Evolutionary conservation across 2,888 invertebrate genomes (phyloP).

Genomic region (Acanthoscelides obtectus): DNA sequence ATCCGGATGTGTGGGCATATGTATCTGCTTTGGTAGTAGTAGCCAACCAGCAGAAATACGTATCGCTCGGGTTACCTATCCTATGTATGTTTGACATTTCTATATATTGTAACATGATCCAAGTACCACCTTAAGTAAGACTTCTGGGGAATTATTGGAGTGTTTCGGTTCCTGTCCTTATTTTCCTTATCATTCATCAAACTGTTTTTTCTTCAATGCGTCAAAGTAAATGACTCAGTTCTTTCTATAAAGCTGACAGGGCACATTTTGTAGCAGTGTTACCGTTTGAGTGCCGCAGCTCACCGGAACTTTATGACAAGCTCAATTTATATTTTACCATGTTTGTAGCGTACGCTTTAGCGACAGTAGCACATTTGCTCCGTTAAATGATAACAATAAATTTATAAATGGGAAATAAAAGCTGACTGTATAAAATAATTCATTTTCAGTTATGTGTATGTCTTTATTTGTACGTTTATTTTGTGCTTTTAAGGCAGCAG

Average conservation of each 20-base stretch:
- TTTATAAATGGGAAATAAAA: background rate
- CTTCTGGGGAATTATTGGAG: too few species aligned
- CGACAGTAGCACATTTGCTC: background rate
- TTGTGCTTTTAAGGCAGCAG: background rate
- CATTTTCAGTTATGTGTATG: background rate
- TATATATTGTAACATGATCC: too few species aligned
- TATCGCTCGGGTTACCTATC: too few species aligned
- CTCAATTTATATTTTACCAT: background rate
- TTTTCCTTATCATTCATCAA: too few species aligned
- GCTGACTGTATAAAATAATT: background rate
- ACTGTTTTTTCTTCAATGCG: background rate
- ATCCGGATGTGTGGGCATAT: too few species aligned
- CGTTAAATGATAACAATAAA: background rate
- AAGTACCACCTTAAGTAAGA: too few species aligned
- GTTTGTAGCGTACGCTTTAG: background rate
- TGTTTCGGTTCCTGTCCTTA: too few species aligned
- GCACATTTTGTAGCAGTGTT: background rate
- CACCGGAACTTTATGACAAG: background rate
- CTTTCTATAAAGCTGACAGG: background rate
- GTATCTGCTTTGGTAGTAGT: too few species aligned
- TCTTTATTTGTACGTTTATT: background rate
- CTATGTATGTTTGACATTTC: too few species aligned
- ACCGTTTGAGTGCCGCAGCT: background rate
- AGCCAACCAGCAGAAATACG: too few species aligned
- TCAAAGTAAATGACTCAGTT: background rate